These are phyloP conservation scores for Drosophila colorata DNA, from an alignment of 2,888 invertebrate species.

Conservation along the genomic window DNA sequence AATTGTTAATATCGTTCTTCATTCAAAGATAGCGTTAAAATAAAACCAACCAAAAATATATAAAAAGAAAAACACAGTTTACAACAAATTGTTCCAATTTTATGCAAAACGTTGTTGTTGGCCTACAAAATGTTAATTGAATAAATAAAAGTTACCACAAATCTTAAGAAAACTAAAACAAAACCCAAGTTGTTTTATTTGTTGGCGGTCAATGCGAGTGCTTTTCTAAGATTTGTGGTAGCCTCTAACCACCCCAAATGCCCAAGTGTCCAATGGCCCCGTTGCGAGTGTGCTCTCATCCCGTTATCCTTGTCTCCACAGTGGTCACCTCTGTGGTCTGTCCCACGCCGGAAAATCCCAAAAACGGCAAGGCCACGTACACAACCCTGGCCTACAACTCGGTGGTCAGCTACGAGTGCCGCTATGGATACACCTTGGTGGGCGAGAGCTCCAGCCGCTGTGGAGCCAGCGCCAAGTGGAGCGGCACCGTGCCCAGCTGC, in stretches of 20 bases:
- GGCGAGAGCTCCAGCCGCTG: conserved; percentile 96
- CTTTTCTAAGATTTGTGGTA: conserved; percentile 77
- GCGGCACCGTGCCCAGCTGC: conserved; percentile 95
- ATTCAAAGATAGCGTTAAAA: conserved; percentile 42
- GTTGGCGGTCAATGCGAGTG: conserved; percentile 25
- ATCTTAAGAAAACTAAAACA: conserved; percentile 62
- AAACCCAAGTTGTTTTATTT: conserved; percentile 78
- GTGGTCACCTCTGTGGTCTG: conserved; percentile 98
- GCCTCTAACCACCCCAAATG: conserved; percentile 41
- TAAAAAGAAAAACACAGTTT: too few species aligned
- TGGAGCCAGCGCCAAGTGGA: conserved; percentile 97
- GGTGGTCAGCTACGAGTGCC: conserved; percentile 97
- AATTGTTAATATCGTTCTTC: conserved; percentile 53
- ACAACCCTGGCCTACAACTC: conserved; percentile 97
- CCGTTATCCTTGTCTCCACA: conserved; percentile 68
- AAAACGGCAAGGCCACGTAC: conserved; percentile 96
- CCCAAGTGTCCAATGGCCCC: not conserved
- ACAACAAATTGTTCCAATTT: conserved; percentile 70
- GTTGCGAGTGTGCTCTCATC: not conserved
- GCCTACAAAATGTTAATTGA: conserved; percentile 66
- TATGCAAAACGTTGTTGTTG: conserved; percentile 77
- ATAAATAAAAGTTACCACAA: conserved; percentile 84
- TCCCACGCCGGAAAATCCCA: conserved; percentile 95
- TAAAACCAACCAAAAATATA: conserved; percentile 7
- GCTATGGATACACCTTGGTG: conserved; percentile 95